Base-by-base conservation (phyloP, 2,888 invertebrate genomes). In the Norana najaformis region DNA sequence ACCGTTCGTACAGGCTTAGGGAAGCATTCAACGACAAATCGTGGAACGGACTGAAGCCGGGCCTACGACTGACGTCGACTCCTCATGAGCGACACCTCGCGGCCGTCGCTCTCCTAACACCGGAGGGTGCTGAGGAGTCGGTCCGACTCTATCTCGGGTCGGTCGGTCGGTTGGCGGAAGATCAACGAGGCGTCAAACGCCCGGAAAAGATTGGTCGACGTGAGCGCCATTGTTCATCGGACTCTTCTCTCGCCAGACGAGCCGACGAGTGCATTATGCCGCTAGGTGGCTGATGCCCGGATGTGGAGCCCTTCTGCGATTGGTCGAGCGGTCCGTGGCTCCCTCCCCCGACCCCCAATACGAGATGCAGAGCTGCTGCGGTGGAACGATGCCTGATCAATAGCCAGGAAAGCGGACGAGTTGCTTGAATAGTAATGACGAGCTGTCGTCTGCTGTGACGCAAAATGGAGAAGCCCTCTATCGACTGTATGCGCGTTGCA, bases 171-270 rank as follows among this genome's bases (percentile, higher is more conserved):
- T 69, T 69, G n/a, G 69, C 69, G 23, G 53, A 3, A 5, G 69
- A 13, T 69, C 69, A 69, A n/a, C 69, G n/a, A 69, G 69, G 6
- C 69, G 69, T 30, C 69, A 69, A 69, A 69, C 69, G 69, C 0
- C 69, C 69, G 69, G 69, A 69, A 69, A n/a, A 69, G 69, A 69
- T n/a, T 8, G 69, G 1, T 6, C 47, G 47, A 47, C 47, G 47
- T 47, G 47, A 47, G 69, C 69, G 69, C 69, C 69, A 69, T 69
- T 69, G 69, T 69, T 69, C 69, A 69, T n/a, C 69, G 69, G n/a
- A 69, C n/a, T 69, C 16, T 69, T 69, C 6, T 16, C 16, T 69
- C 69, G 4, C 5, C 23, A 13, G 69, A 47, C 23, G 47, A 69
- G 30, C 30, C 47, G 47, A 47, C 47, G 47, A 47, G 47, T n/a